Conservation (phyloP, 2,888 invertebrate species). For the Ischnus inquisitorius region DNA sequence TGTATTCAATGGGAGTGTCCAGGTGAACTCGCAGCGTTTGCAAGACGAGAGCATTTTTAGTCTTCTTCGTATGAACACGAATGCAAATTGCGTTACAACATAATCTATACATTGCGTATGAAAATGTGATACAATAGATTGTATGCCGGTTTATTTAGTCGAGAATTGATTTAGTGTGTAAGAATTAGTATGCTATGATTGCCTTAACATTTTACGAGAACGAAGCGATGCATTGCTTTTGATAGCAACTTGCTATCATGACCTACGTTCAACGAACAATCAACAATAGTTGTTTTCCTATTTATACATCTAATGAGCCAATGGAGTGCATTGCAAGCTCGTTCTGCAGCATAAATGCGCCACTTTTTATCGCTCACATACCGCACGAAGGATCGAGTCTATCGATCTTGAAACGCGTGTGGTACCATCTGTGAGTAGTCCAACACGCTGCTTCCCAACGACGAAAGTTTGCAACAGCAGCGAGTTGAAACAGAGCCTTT, state of each 20-base stretch:
- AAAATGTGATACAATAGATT: conserved; percentile 1
- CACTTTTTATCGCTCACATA: conserved; percentile 58
- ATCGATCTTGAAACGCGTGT: conserved; percentile 43
- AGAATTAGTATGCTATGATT: conserved; percentile 3
- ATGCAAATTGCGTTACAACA: conserved; percentile 25
- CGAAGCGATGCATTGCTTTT: background rate
- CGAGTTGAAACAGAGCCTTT: conserved; percentile 23
- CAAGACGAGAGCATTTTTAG: conserved; percentile 2
- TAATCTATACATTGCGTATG: conserved; percentile 3
- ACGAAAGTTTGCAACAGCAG: background rate
- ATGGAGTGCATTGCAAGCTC: conserved; percentile 11
- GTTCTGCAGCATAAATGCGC: conserved; percentile 68
- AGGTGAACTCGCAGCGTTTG: conserved; percentile 25
- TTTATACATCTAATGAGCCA: conserved; percentile 2
- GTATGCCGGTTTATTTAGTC: background rate
- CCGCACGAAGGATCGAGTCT: conserved; percentile 42
- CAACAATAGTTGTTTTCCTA: conserved; percentile 23
- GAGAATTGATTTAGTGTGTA: conserved; percentile 1
- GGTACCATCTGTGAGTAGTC: conserved; percentile 57
- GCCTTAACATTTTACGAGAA: background rate
- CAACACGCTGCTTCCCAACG: background rate
- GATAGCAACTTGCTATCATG: conserved; percentile 7
- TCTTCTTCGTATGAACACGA: background rate
- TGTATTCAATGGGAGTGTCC: conserved; percentile 21
- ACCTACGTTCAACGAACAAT: conserved; percentile 33